Conservation (phyloP, 92 coral and sea anemone genomes). For the Epizoanthus stellaris region DNA sequence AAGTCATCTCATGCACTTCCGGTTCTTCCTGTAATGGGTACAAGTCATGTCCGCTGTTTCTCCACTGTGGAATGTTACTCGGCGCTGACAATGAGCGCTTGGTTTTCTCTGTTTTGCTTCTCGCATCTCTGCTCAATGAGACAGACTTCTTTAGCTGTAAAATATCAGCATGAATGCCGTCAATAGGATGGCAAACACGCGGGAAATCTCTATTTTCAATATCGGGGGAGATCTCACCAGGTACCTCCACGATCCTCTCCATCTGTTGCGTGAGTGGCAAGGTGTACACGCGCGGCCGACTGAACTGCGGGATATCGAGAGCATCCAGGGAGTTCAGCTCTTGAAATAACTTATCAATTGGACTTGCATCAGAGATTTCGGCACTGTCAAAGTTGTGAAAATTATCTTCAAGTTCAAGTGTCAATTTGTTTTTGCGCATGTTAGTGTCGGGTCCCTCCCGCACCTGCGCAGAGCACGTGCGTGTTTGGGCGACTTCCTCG, state of each 20-base stretch:
- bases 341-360: conserved; percentile 33
- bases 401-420: background rate
- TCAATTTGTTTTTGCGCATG: background rate
- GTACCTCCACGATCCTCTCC: conserved; percentile 41
- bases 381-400: background rate
- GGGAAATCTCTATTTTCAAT: conserved; percentile 19
- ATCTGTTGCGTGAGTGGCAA: conserved; percentile 31
- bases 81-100: conserved; percentile 27
- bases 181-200: background rate
- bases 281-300: conserved; percentile 36
- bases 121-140: conserved; percentile 23
- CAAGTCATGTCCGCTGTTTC: background rate
- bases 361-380: conserved; percentile 34
- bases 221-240: conserved; percentile 27
- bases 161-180: background rate
- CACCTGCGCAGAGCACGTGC: background rate
- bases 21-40: conserved; percentile 39
- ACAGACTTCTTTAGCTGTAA: background rate
- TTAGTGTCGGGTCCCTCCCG: background rate
- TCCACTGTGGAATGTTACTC: conserved; percentile 5
- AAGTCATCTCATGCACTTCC: conserved; percentile 12
- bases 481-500: background rate
- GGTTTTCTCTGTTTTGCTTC: conserved; percentile 19
- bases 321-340: conserved; percentile 28
- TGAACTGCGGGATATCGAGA: conserved; percentile 20